phyloP scores from a whole-genome alignment of 2,888 invertebrate species.

The Hololepta plana region DNA sequence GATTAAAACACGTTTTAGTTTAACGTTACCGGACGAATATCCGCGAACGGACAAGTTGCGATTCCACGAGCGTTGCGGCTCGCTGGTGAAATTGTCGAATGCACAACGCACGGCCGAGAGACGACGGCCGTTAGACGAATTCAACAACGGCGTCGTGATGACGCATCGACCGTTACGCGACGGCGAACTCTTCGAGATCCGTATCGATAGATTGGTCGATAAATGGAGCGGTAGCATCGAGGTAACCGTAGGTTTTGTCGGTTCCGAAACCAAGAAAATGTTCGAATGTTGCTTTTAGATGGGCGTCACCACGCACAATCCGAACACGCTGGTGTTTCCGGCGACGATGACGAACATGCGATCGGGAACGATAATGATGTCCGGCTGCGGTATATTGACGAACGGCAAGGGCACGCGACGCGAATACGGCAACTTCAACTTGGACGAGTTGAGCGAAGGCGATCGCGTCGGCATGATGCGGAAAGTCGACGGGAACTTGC shows the following conservation, averaged over 20 bases:
- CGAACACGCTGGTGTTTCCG: conserved; percentile 75
- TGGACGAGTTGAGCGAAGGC: conserved; percentile 84
- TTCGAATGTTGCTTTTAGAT: conserved; percentile 34
- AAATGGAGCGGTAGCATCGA: conserved; percentile 92
- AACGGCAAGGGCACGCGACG: conserved; percentile 88
- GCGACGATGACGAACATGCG: conserved; percentile 97
- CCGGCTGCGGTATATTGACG: conserved; percentile 88
- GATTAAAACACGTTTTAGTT: conserved; percentile 13
- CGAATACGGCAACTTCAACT: conserved; percentile 84
- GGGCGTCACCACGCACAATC: conserved; percentile 87
- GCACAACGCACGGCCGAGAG: conserved; percentile 75
- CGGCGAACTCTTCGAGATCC: conserved; percentile 86
- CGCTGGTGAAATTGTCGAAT: conserved; percentile 67
- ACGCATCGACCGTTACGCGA: conserved; percentile 74
- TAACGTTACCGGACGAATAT: conserved; percentile 22
- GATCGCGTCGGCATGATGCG: conserved; percentile 87
- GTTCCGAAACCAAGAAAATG: no score
- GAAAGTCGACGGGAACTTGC: conserved; percentile 65
- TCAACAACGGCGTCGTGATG: conserved; percentile 93
- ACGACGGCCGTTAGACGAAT: conserved; percentile 76
- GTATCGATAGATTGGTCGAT: conserved; percentile 81
- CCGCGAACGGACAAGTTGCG: conserved; percentile 42
- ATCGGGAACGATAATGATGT: conserved; percentile 87
- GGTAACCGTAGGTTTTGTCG: no score
- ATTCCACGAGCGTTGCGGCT: conserved; percentile 80